Evolutionary conservation across 2,113 vertebrate genomes (phyloP), one percentile per base, ranked within the genome.

Genomic region (Coturnix japonica): DNA sequence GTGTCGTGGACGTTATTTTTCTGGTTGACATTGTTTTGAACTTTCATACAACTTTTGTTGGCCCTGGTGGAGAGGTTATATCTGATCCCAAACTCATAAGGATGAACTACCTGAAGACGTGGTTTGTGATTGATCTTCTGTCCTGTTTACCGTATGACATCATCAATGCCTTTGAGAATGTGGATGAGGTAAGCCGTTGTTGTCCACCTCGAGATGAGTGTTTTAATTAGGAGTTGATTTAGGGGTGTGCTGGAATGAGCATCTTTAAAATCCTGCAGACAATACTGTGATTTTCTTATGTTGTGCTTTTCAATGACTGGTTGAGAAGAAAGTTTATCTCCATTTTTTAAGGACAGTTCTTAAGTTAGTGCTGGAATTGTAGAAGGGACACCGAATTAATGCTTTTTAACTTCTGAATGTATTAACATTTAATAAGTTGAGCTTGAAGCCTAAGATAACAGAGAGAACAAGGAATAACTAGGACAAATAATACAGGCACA

Each of bases 121-220:
- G 99, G 99, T 99, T 99, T 88, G 98, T 99, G 97, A 99, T 99
- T 19, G 99, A 99, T 94, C 98, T 99, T 81, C 98, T 99, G 84
- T 99, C 99, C 94, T 99, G 99, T 97, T 98, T 99, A 98, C 99
- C 99, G n/a, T 99, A 99, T 37, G 99, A 99, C 97, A 99, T 99
- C 98, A 99, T 99, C 98, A 99, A 99, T 95, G 99, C 99, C 97
- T 99, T 99, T 66, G 99, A 99, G 98, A 99, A 99, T 25, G 99
- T 99, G 72, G 99, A 99, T 59, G 99, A 99, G 99, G 99, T 99
- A 96, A 93, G 98, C 72, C 18, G 18, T 11, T 74, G 44, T 6
- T 12, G 33, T 33, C 37, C 4, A 1, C 17, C 60, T 49, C 51
- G 17, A 19, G 54, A 54, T 49, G 16, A 9, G 74, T 65, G 4